Evolutionary conservation across 2,888 invertebrate species (phyloP).

Genomic region (Dinocampus coccinellae): DNA sequence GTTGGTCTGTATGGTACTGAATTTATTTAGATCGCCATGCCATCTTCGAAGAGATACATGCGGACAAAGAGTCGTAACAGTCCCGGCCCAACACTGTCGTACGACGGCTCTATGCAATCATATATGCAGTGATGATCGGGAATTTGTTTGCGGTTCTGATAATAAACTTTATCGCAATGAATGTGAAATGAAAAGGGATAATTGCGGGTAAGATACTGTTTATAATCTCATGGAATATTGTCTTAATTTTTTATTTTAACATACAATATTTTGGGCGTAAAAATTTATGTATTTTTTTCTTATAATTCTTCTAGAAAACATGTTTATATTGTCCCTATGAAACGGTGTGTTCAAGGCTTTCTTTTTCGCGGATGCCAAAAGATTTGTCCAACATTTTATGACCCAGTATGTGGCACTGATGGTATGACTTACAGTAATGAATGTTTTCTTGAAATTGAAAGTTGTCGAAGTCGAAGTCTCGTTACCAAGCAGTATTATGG

Average conservation of each 20-base stretch:
- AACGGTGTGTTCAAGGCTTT: slow-evolving; percentile 87
- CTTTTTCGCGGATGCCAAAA: slow-evolving; percentile 88
- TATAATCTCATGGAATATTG: background rate
- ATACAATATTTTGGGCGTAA: background rate
- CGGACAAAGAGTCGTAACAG: slow-evolving; percentile 86
- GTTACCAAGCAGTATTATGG: slow-evolving; percentile 86
- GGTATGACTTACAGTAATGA: slow-evolving; percentile 93
- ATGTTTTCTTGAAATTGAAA: slow-evolving; percentile 92
- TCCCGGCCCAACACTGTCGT: slow-evolving; percentile 86
- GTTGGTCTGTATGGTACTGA: too few species aligned
- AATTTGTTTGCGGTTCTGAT: slow-evolving; percentile 91
- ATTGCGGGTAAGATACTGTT: slow-evolving; percentile 79
- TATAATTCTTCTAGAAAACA: slow-evolving; percentile 78
- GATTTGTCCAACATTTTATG: slow-evolving; percentile 88
- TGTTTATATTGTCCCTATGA: slow-evolving; percentile 90
- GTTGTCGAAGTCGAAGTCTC: slow-evolving; percentile 85
- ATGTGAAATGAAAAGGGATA: slow-evolving; percentile 91
- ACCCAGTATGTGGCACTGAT: slow-evolving; percentile 94
- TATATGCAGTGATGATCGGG: slow-evolving; percentile 79
- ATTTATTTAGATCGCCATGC: slow-evolving; percentile 78
- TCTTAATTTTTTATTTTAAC: background rate
- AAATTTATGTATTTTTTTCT: background rate
- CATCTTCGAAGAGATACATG: slow-evolving; percentile 87
- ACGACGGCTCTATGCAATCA: slow-evolving; percentile 88
- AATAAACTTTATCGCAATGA: slow-evolving; percentile 91